A percentile compares a stretch with the other conserved stretches of the same genome.
phyloP scores from a whole-genome alignment of 2,888 invertebrate genomes.

The Acheta domesticus region DNA sequence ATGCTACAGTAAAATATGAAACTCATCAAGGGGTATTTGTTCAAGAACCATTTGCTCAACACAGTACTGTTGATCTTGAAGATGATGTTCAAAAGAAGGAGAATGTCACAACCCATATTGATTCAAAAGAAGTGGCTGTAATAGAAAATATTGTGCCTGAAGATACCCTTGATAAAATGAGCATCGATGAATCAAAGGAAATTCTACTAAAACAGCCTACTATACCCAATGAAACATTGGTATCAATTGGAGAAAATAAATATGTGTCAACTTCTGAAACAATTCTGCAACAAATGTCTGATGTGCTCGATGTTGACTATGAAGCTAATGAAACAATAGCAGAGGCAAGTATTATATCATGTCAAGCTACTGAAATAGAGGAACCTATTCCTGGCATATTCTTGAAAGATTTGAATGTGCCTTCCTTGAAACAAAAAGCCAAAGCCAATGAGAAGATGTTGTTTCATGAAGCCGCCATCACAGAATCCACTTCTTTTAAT shows the following conservation, averaged over 20 bases:
- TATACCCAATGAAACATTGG: conserved; percentile 26
- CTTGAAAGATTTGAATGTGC: neutral
- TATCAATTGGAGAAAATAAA: conserved; percentile 33
- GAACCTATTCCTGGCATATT: conserved; percentile 30
- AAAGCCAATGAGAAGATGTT: conserved; percentile 19
- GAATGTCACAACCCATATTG: too few species aligned
- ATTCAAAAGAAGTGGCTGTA: too few species aligned
- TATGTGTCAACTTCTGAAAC: conserved; percentile 34
- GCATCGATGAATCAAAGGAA: too few species aligned
- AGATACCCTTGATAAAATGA: too few species aligned
- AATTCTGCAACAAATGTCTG: conserved; percentile 32
- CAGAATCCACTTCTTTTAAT: conserved; percentile 21
- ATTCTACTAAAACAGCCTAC: too few species aligned
- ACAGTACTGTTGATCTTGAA: too few species aligned
- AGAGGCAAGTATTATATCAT: conserved; percentile 27
- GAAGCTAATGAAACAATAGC: conserved; percentile 31
- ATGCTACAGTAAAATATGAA: too few species aligned
- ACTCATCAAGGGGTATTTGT: too few species aligned
- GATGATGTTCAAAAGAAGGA: too few species aligned
- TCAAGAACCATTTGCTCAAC: too few species aligned
- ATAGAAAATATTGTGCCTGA: too few species aligned
- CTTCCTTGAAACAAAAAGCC: conserved; percentile 2
- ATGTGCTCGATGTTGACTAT: conserved; percentile 27
- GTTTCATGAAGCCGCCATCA: conserved; percentile 19
- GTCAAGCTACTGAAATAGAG: conserved; percentile 29